Base-by-base conservation (phyloP, 2,797 vertebrate genomes). In the Helarctos malayanus region DNA sequence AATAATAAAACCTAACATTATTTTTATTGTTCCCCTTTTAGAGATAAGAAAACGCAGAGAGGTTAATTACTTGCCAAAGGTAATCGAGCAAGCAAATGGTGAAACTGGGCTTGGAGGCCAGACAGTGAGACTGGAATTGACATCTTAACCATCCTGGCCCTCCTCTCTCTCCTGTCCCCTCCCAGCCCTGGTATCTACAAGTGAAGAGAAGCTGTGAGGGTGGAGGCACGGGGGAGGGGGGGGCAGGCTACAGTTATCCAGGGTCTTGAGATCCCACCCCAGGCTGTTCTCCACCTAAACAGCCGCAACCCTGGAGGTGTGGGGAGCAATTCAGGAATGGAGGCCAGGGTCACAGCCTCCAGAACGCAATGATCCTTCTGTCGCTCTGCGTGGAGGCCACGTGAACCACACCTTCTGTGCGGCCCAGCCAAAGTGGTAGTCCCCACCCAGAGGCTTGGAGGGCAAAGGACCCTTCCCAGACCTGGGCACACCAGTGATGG, bases 211-310 rank as follows among this genome's bases (percentile, higher is more conserved):
- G 49, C 25, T 15, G 54, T 18, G 7, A 29, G 0, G 11, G 11
- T 12, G 45, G 7, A 9, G 13, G 35, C 1, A 4, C 2, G 1
- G 6, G 10, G 19, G 21, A 5, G 12, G 3, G 8, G 6, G 7
- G 23, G 65, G 13, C 41, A 32, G 52, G 11, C 54, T 19, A 16
- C 27, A 8, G 23, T 16, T 19, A 38, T 7, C 71, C 29, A 3
- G 54, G 29, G 63, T 59, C 75, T 93, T 27, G 4, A 35, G 63
- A 57, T 75, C 61, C 47, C 14, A 32, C 2, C n/a, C 61, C 3
- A 83, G 32, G 61, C 45, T 35, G 38, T 35, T 45, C 69, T 9
- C 41, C 47, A 3, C 38, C n/a, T 14, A 80, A 88, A 59, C 69
- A 75, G 83, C 47, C 80, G 75, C 3, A 27, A 79, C 18, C 45